A percentile compares a stretch with the other conserved stretches of the same genome.
These are phyloP conservation scores for Halictus ligatus DNA, from an alignment of 2,888 invertebrate genomes.

Conservation along the genomic window DNA sequence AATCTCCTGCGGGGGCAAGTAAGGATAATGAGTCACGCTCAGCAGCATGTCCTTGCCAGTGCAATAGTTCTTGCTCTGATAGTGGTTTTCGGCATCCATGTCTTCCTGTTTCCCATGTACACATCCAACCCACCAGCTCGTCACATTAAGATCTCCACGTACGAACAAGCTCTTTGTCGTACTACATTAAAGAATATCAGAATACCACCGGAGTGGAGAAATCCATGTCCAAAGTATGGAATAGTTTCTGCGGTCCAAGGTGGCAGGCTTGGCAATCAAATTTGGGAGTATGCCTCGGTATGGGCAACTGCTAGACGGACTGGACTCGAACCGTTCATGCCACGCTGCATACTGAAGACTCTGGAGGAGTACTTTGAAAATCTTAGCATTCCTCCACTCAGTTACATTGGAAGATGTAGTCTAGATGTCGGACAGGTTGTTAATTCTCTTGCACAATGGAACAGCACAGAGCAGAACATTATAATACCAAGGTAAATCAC, in stretches of 20 bases:
- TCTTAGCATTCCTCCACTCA: conserved; percentile 86
- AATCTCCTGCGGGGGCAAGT: conserved; percentile 46
- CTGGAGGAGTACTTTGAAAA: conserved; percentile 86
- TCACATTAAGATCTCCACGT: conserved; percentile 84
- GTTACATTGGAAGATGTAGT: conserved; percentile 86
- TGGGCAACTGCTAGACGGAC: conserved; percentile 83
- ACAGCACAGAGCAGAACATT: conserved; percentile 86
- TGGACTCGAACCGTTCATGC: conserved; percentile 82
- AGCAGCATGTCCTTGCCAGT: conserved; percentile 87
- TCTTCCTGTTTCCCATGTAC: conserved; percentile 87
- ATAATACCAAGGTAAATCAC: conserved; percentile 84
- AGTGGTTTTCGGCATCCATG: conserved; percentile 87
- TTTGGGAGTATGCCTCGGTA: conserved; percentile 83
- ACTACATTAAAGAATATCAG: conserved; percentile 82
- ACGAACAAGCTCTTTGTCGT: conserved; percentile 86
- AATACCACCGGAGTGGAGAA: conserved; percentile 80
- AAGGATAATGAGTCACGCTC: conserved; percentile 85
- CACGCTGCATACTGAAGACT: conserved; percentile 84
- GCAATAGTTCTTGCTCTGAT: conserved; percentile 86
- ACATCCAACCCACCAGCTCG: conserved; percentile 82
- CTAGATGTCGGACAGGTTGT: conserved; percentile 85
- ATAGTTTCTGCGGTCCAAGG: conserved; percentile 81
- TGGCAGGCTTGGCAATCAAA: conserved; percentile 83
- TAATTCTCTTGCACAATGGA: conserved; percentile 85
- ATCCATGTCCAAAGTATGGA: conserved; percentile 80